These are phyloP conservation scores for Chloroclysta siterata DNA, from an alignment of 2,888 invertebrate genomes.

Conservation along the genomic window DNA sequence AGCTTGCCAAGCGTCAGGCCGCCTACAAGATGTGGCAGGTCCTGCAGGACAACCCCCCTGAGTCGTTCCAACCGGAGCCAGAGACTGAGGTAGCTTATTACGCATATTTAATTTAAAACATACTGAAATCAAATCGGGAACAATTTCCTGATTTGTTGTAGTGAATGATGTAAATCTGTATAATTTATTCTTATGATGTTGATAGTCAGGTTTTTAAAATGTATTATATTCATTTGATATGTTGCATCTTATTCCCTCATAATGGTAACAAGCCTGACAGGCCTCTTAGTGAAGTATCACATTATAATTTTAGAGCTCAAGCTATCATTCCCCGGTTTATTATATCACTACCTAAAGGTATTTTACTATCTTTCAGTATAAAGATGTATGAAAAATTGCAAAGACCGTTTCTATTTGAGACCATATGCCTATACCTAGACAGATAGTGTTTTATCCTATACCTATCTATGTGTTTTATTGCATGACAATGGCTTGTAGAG, in stretches of 20 bases:
- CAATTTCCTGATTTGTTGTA: too few species aligned
- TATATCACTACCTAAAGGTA: slow-evolving; percentile 60
- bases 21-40: slow-evolving; percentile 97
- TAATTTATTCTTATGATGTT: neutral
- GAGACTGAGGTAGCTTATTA: slow-evolving; percentile 86
- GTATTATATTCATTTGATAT: too few species aligned
- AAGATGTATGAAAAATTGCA: slow-evolving; percentile 16
- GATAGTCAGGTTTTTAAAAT: neutral
- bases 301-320: slow-evolving; percentile 13
- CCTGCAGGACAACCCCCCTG: slow-evolving; percentile 91
- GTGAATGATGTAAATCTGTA: too few species aligned
- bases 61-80: slow-evolving; percentile 87
- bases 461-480: neutral
- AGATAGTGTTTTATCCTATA: neutral
- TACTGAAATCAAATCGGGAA: too few species aligned
- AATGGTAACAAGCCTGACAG: too few species aligned
- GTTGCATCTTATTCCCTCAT: too few species aligned
- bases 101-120: neutral
- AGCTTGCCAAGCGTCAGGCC: slow-evolving; percentile 97
- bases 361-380: slow-evolving; percentile 86
- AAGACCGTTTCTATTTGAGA: slow-evolving; percentile 40
- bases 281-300: too few species aligned
- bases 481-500: neutral
- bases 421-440: neutral
- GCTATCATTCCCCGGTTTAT: slow-evolving; percentile 41